Evolutionary conservation across 2,888 invertebrate genomes (phyloP), one percentile per base, ranked within the genome.

Genomic region (Anarsia innoxiella): DNA sequence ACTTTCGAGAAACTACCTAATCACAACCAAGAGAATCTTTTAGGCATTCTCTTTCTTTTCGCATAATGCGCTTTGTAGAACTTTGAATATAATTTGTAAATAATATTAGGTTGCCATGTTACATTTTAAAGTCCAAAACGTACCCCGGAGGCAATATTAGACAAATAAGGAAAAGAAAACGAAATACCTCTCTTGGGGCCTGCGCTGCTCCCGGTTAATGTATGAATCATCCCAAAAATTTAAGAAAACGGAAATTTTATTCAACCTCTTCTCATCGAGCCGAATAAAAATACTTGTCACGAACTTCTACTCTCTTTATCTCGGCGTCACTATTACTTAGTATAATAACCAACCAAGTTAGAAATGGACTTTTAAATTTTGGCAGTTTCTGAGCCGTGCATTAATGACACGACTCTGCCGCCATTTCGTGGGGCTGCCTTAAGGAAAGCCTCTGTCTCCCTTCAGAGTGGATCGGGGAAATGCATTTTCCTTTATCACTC

Each of bases 401-500:
- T 76, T 79, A 79, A 80, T 70, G 77, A 71, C 69, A n/a, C n/a
- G n/a, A n/a, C 63, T 59, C 54, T 49, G 71, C 66, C 71, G 74
- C 74, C 76, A 72, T 78, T 77, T 76, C 70, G 69, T 61, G 66
- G 4, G 73, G 74, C 65, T 65, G 70, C 67, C 74, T 75, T 65
- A 56, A 74, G 72, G 67, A 72, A 76, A 72, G 66, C 65, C 27
- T 27, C 34, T 14, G 3, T 65, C 65, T 64, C 66, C 44, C 48
- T 48, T 56, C 61, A 47, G 70, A 53, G 50, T 53, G 49, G 53
- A 45, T 56, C 55, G 59, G 76, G 80, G 75, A 80, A 73, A 83
- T 82, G 83, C 80, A 77, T 83, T 83, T 82, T 75, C 76, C 72
- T 82, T 83, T 82, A 82, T 82, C 76, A 67, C 71, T 66, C 55